These are phyloP conservation scores for Cephalopterus ornatus DNA, from an alignment of 2,113 vertebrate genomes.

Conservation along the genomic window DNA sequence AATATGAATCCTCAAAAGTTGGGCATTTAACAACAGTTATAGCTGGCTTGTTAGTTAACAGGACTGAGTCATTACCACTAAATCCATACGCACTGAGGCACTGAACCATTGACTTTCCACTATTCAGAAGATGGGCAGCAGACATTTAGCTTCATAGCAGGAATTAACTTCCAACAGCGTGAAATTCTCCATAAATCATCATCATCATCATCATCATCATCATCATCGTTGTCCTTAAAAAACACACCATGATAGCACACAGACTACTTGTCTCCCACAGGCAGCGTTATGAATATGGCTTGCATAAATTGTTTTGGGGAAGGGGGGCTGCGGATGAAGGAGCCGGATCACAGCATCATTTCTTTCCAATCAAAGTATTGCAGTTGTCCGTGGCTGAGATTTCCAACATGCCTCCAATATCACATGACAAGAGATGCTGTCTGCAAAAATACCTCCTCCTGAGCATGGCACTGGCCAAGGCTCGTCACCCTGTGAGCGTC, in stretches of 20 bases:
- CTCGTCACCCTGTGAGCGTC: background rate
- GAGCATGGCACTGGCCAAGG: background rate
- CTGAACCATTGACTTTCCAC: slow-evolving; percentile 51
- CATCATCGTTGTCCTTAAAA: slow-evolving; percentile 16
- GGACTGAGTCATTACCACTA: slow-evolving; percentile 60
- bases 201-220: background rate
- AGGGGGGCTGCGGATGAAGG: background rate
- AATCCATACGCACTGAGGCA: slow-evolving; percentile 48
- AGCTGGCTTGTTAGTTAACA: slow-evolving; percentile 70
- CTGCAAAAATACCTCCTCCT: background rate
- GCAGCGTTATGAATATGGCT: slow-evolving; percentile 28
- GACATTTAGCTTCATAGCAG: slow-evolving; percentile 38
- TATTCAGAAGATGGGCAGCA: slow-evolving; percentile 30
- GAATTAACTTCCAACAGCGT: slow-evolving; percentile 23
- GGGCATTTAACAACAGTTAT: slow-evolving; percentile 59
- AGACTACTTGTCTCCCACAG: slow-evolving; percentile 44
- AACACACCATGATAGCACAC: slow-evolving; percentile 8
- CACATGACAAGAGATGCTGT: background rate
- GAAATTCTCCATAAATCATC: slow-evolving; percentile 24
- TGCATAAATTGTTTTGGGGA: background rate
- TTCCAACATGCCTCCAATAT: background rate
- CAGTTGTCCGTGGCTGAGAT: slow-evolving; percentile 15
- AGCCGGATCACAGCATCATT: background rate
- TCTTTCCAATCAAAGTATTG: slow-evolving; percentile 13
- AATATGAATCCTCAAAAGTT: slow-evolving; percentile 67